A percentile compares a stretch with the other conserved stretches of the same genome.
phyloP scores from a whole-genome alignment of 92 coral and sea anemone species.

The Umimayanthus kanabou region DNA sequence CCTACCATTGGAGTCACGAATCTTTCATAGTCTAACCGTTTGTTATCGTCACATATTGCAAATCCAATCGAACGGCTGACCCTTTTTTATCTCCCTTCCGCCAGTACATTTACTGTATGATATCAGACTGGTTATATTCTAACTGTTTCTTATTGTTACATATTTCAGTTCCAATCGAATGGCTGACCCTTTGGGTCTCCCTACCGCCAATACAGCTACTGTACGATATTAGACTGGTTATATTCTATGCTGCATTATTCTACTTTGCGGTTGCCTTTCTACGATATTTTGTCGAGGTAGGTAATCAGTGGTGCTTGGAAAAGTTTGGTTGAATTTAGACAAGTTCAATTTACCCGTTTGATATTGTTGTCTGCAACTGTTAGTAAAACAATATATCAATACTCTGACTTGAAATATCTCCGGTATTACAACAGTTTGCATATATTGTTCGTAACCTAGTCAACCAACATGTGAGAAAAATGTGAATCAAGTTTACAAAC shows the following conservation, averaged over 20 bases:
- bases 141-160: neutral
- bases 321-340: neutral
- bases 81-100: no score
- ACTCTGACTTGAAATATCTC: no score
- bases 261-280: constrained; percentile 30
- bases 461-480: no score
- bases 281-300: constrained; percentile 36
- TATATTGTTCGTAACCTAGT: no score
- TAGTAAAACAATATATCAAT: no score
- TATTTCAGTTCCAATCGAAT: constrained; percentile 38
- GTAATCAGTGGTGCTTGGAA: neutral
- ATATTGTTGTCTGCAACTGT: no score
- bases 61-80: no score
- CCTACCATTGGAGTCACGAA: no score
- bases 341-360: neutral
- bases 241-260: constrained; percentile 30
- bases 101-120: constrained; percentile 9
- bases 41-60: no score
- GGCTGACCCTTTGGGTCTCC: constrained; percentile 42
- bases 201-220: constrained; percentile 38
- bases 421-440: no score
- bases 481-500: no score
- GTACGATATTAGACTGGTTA: constrained; percentile 37
- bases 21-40: no score
- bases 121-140: neutral